These are phyloP conservation scores for Puffinus mauretanicus DNA, from an alignment of 2,113 vertebrate genomes.

Conservation along the genomic window DNA sequence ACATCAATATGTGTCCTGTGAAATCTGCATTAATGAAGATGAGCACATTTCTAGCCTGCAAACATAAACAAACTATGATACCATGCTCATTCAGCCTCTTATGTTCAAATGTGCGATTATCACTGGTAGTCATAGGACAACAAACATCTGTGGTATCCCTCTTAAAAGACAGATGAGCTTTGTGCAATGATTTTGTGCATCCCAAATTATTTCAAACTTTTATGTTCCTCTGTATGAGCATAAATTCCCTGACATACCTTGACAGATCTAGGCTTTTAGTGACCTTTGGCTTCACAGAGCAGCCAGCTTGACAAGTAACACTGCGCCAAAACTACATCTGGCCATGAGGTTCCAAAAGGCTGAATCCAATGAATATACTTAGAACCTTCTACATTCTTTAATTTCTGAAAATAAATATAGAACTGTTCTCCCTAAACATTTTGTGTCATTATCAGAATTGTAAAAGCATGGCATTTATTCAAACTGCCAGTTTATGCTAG, in stretches of 20 bases:
- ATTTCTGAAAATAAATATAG: not conserved
- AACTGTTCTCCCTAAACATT: not conserved
- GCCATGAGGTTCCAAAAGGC: not conserved
- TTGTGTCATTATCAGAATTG: not conserved
- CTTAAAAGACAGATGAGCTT: not conserved
- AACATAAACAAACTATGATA: not conserved
- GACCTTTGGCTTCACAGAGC: not conserved
- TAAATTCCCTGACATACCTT: not conserved
- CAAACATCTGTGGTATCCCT: not conserved
- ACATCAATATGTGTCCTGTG: not conserved
- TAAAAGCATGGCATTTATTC: not conserved
- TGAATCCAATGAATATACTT: not conserved
- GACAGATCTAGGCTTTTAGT: not conserved
- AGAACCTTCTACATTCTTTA: not conserved
- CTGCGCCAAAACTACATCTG: not conserved
- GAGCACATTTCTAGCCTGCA: not conserved
- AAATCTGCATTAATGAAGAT: not conserved
- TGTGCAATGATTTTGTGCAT: not conserved
- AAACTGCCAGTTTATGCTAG: not conserved
- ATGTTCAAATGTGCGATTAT: not conserved
- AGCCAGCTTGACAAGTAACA: not conserved
- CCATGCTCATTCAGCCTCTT: not conserved
- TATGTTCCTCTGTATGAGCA: not conserved
- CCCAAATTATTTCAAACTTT: not conserved
- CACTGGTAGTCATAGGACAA: not conserved